Conservation (phyloP, 1,140 invertebrate species). For the Phenacoccus solenopsis region DNA sequence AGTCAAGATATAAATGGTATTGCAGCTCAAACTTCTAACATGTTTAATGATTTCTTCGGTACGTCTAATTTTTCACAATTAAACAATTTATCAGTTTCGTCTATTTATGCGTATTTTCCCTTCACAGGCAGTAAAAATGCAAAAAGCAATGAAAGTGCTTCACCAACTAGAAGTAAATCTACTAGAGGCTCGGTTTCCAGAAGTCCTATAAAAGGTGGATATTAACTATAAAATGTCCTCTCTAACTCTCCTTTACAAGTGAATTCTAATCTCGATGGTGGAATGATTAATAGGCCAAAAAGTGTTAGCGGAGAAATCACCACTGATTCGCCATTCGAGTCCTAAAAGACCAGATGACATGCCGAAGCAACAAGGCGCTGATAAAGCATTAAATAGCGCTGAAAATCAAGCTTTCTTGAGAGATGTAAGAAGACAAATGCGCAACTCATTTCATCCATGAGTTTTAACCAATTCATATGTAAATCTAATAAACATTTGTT, state of each 20-base stretch:
- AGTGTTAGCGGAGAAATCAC: conserved; percentile 76
- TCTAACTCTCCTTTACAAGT: no score
- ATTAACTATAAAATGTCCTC: no score
- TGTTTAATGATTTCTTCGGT: conserved; percentile 84
- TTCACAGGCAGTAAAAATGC: conserved; percentile 36
- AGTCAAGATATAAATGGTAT: conserved; percentile 79
- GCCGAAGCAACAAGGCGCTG: conserved; percentile 47
- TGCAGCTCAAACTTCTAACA: conserved; percentile 74
- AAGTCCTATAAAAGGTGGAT: background rate
- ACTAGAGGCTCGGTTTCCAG: background rate
- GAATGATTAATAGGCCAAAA: conserved; percentile 58
- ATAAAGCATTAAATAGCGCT: conserved; percentile 56
- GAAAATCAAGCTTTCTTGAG: conserved; percentile 81
- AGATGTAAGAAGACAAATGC: conserved; percentile 44
- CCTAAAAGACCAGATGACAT: conserved; percentile 45
- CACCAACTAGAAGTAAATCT: background rate
- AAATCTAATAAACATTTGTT: no score
- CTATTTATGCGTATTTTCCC: background rate
- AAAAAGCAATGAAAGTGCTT: conserved; percentile 23
- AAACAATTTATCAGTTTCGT: background rate
- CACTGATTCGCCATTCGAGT: conserved; percentile 70
- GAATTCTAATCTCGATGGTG: no score
- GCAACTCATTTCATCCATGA: background rate
- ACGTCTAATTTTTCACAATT: conserved; percentile 34
- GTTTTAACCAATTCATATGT: no score